A percentile compares a stretch with the other conserved stretches of the same genome.
Conservation (phyloP, 2,797 vertebrate species). For the Bryconaethiops microstoma region DNA sequence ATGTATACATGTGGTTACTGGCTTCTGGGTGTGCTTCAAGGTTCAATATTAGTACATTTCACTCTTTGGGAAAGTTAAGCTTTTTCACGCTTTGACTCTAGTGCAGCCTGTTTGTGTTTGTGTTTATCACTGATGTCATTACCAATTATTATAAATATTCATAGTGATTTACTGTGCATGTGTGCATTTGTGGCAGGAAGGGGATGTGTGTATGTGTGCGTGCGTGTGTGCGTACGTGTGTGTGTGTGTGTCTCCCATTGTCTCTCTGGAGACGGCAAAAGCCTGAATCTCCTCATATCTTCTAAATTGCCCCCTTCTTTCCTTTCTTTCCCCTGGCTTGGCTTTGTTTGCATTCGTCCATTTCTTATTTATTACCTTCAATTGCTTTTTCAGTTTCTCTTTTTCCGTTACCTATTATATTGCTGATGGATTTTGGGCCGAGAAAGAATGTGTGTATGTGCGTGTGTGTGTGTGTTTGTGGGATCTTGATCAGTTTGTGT, state of each 20-base stretch:
- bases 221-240: conserved; percentile 62
- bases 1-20: too few species aligned
- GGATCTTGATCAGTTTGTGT: background rate
- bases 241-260: conserved; percentile 57
- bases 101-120: conserved; percentile 62
- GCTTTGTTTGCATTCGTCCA: conserved; percentile 66
- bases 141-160: conserved; percentile 82
- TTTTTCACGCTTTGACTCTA: background rate
- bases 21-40: background rate
- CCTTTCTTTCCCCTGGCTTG: conserved; percentile 51
- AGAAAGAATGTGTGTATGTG: conserved; percentile 30
- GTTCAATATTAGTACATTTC: background rate
- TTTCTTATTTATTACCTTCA: conserved; percentile 72
- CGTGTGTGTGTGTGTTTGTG: conserved; percentile 20
- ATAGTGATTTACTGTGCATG: conserved; percentile 77
- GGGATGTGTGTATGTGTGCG: conserved; percentile 61
- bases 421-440: conserved; percentile 70
- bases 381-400: conserved; percentile 54
- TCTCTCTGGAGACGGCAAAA: conserved; percentile 62
- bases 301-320: conserved; percentile 69
- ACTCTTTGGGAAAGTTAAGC: background rate
- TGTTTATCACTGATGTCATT: conserved; percentile 73
- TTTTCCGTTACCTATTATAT: conserved; percentile 67
- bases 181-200: conserved; percentile 55
- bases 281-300: conserved; percentile 67